Percentiles rank a stretch among this genome's conserved stretches.
These are phyloP conservation scores for Caenorhabditis sp. DNA, from an alignment of 2,888 invertebrate genomes.

Conservation along the genomic window DNA sequence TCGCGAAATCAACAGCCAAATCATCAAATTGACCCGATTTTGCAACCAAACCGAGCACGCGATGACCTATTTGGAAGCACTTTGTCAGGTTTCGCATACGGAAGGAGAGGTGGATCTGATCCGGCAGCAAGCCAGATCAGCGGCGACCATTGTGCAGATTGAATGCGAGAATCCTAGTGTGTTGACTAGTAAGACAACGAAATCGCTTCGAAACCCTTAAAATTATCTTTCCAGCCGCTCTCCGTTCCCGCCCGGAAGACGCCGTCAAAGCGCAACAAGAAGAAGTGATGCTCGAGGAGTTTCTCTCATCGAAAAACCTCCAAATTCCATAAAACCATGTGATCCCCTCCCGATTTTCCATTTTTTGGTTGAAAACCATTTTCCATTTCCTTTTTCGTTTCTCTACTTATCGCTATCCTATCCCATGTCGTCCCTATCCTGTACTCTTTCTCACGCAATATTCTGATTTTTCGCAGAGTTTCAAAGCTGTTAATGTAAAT, in stretches of 20 bases:
- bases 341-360: not conserved
- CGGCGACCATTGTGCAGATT: conserved; percentile 65
- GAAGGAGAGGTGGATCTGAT: conserved; percentile 70
- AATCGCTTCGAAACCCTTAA: not conserved
- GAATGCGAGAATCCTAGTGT: conserved; percentile 63
- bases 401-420: conserved; percentile 11
- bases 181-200: conserved; percentile 58
- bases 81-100: conserved; percentile 60
- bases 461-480: not conserved
- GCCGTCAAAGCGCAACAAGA: conserved; percentile 64
- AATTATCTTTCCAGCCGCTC: conserved; percentile 7
- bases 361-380: conserved; percentile 20
- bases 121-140: conserved; percentile 66
- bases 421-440: not conserved
- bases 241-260: conserved; percentile 66
- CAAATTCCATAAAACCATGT: conserved; percentile 35
- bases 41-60: conserved; percentile 75
- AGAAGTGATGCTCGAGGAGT: conserved; percentile 75
- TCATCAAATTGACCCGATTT: conserved; percentile 68
- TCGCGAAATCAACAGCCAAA: conserved; percentile 65
- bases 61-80: conserved; percentile 74
- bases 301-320: conserved; percentile 63
- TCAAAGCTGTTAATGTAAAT: not conserved
- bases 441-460: conserved; percentile 24
- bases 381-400: not conserved